Conservation (phyloP, 2,113 vertebrate genomes). For the Puntigrus tetrazona region DNA sequence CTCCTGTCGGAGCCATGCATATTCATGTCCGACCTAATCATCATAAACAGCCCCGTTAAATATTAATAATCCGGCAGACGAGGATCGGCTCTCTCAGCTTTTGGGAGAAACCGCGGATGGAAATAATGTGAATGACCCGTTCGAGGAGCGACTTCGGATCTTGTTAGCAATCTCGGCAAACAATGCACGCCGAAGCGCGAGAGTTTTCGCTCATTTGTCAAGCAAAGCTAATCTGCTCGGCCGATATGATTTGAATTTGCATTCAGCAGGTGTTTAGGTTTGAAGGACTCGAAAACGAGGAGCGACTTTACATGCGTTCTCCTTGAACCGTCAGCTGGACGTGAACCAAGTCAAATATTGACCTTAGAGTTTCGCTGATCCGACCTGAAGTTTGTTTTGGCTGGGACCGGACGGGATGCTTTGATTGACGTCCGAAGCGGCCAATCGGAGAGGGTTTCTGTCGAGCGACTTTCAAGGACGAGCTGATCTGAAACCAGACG, state of each 20-base stretch:
- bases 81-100: neutral
- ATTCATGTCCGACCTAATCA: slow-evolving; percentile 25
- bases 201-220: neutral
- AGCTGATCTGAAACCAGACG: neutral
- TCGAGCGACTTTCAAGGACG: neutral
- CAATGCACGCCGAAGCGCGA: neutral
- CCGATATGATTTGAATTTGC: neutral
- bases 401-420: neutral
- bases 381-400: neutral
- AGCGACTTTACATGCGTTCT: neutral
- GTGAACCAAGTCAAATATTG: slow-evolving; percentile 9
- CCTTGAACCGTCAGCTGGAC: neutral
- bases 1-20: slow-evolving; percentile 14
- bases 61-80: neutral
- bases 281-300: neutral
- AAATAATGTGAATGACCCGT: neutral
- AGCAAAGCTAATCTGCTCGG: neutral
- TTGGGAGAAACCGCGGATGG: neutral
- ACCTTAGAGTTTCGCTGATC: neutral
- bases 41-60: slow-evolving; percentile 19
- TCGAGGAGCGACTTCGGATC: neutral
- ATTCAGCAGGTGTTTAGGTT: neutral
- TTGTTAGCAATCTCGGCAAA: neutral
- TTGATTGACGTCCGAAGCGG: neutral
- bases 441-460: neutral